Conservation (phyloP, 2,888 invertebrate genomes). For the Lordiphosa andalusiaca region DNA sequence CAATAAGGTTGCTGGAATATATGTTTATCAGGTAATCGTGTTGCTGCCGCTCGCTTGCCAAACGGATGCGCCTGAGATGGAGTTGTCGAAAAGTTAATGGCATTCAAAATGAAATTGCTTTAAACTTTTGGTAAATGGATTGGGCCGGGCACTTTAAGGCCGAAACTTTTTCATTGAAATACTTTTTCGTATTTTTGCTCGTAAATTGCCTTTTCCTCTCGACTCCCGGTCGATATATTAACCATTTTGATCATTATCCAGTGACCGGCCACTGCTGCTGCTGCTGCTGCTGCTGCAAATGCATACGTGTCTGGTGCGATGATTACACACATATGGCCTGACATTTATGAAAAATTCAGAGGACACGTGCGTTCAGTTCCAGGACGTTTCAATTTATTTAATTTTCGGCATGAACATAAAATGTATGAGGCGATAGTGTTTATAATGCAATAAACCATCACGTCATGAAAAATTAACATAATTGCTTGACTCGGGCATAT, state of each 20-base stretch:
- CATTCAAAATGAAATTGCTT: slow-evolving; percentile 18
- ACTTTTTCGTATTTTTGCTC: slow-evolving; percentile 18
- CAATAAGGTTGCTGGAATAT: slow-evolving; percentile 45
- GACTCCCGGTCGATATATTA: slow-evolving; percentile 24
- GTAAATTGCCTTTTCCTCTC: slow-evolving; percentile 17
- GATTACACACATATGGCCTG: slow-evolving; percentile 25
- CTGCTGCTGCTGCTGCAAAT: slow-evolving; percentile 20
- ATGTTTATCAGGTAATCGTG: slow-evolving; percentile 49
- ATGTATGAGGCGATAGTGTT: slow-evolving; percentile 26
- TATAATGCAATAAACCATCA: slow-evolving; percentile 8
- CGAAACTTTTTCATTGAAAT: slow-evolving; percentile 29
- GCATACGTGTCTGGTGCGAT: slow-evolving; percentile 7
- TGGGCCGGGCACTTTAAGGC: slow-evolving; percentile 9
- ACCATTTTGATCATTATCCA: slow-evolving; percentile 41
- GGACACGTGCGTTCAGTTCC: slow-evolving; percentile 11
- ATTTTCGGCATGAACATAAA: slow-evolving; percentile 22
- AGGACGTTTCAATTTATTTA: slow-evolving; percentile 33
- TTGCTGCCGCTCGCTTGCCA: not conserved
- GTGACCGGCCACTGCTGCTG: slow-evolving; percentile 13
- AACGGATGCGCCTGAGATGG: slow-evolving; percentile 19
- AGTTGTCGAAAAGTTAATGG: slow-evolving; percentile 22
- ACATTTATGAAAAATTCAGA: slow-evolving; percentile 41
- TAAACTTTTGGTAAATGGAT: slow-evolving; percentile 27
- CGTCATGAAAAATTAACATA: slow-evolving; percentile 37
- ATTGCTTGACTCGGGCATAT: slow-evolving; percentile 32